phyloP scores from a whole-genome alignment of 2,888 invertebrate genomes.

The Neuroscelio doddi region DNA sequence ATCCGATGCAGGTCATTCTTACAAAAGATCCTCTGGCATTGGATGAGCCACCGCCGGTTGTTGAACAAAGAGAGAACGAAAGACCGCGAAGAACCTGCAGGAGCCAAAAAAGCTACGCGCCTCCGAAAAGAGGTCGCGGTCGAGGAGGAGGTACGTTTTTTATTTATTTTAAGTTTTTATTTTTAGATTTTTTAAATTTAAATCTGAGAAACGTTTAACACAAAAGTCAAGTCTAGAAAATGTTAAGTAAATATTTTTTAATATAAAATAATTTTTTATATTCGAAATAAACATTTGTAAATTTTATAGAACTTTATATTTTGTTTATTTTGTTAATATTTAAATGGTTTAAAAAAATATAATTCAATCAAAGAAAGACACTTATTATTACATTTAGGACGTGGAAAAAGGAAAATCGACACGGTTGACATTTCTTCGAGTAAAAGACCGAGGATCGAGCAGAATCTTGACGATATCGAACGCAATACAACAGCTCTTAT shows the following conservation, averaged over 20 bases:
- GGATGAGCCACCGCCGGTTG: conserved; percentile 50
- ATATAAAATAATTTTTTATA: too few species aligned
- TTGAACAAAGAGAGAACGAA: conserved; percentile 61
- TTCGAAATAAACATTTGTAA: too few species aligned
- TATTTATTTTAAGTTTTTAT: too few species aligned
- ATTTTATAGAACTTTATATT: too few species aligned
- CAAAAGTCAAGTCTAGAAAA: too few species aligned
- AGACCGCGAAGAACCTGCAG: conserved; percentile 68
- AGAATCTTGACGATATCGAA: conserved; percentile 68
- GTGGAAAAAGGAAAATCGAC: conserved; percentile 67
- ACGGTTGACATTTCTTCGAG: conserved; percentile 37
- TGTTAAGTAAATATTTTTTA: too few species aligned
- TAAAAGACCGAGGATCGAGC: conserved; percentile 62
- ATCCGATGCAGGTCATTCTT: conserved; percentile 40
- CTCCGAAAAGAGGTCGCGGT: conserved; percentile 65
- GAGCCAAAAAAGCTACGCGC: conserved; percentile 69
- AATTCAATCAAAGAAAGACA: too few species aligned
- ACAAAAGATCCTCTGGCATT: conserved; percentile 62
- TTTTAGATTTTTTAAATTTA: too few species aligned
- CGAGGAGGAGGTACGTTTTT: conserved; percentile 62
- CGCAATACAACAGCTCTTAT: conserved; percentile 62
- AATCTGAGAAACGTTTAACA: too few species aligned
- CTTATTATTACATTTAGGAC: too few species aligned
- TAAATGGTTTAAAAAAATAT: too few species aligned
- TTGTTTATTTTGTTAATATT: too few species aligned